Base-by-base conservation (phyloP, 2,888 invertebrate species). In the Campaea margaritaria region DNA sequence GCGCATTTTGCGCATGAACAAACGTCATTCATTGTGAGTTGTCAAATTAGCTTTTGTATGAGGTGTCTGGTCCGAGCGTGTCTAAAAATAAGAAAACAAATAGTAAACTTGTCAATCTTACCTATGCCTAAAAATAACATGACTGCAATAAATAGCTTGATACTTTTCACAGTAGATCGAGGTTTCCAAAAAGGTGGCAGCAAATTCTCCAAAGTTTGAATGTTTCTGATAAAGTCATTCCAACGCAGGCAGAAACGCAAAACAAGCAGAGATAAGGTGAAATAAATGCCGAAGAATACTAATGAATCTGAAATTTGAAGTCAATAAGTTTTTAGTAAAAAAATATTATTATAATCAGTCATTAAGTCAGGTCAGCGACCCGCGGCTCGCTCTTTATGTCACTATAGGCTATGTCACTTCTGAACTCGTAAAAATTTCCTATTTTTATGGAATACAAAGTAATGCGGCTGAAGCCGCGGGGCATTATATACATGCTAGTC, bases 161-260 rank as follows among this genome's bases (percentile, higher is more conserved):
- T n/a, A 41, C 7, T 16, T 60, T 11, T 57, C 11, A 51, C 45
- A 21, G 38, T 11, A 41, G 38, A 14, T 14, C 16, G 53, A 0
- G 56, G 59, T 36, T 49, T 53, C 36, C 34, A 43, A 0, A 34
- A 2, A 1, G 50, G 50, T 9, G 59, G 59, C 13, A 59, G 14
- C 21, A 47, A 0, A 28, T 44, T 59, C 14, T 64, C 59, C 34
- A 64, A 31, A 10, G 13, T 15, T 39, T 50, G n/a, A 3, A 60
- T 27, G 0, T 15, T 42, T 8, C 5, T 38, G 10, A 60, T 0
- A 38, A 52, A 38, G 15, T 13, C 15, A 7, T 42, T 36, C 1
- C 41, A 11, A 13, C 43, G 13, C 45, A 12, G 41, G 16, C 63
- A 53, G n/a, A 64, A 57, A 0, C 50, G 49, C 2, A 64, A 45